A percentile compares a stretch with the other conserved stretches of the same genome.
Conservation (phyloP, 2,113 vertebrate genomes). For the Aphyosemion australe region DNA sequence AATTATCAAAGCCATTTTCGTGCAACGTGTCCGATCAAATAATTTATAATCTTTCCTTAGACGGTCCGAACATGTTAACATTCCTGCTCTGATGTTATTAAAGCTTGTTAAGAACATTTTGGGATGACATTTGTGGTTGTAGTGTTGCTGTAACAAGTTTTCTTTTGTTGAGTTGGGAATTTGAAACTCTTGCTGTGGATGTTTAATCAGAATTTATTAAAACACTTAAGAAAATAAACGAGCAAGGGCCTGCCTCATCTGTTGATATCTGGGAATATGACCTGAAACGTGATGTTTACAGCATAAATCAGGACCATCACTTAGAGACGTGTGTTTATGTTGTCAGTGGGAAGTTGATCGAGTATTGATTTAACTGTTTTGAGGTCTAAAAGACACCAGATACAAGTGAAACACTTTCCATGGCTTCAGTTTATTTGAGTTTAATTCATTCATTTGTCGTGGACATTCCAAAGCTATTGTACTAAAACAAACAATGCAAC, state of each 20-base stretch:
- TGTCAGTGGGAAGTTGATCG: background rate
- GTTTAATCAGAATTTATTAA: conserved; percentile 38
- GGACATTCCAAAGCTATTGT: too few relatives aligned
- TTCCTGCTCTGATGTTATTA: conserved; percentile 32
- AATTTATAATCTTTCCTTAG: conserved; percentile 10
- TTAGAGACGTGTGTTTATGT: background rate
- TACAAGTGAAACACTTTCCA: too few relatives aligned
- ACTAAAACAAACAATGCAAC: too few relatives aligned
- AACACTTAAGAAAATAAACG: conserved; percentile 36
- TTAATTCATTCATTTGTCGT: too few relatives aligned
- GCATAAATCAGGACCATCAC: background rate
- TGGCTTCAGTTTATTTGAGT: too few relatives aligned
- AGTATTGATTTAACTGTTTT: background rate
- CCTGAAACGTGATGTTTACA: background rate
- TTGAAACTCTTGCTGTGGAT: conserved; percentile 14
- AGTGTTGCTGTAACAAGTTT: conserved; percentile 32
- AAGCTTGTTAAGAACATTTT: conserved; percentile 33
- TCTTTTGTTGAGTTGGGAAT: conserved; percentile 41
- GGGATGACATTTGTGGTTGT: conserved; percentile 7
- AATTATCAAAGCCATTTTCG: conserved; percentile 7
- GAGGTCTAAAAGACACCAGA: background rate
- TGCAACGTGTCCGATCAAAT: conserved; percentile 12
- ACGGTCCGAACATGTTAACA: conserved; percentile 43
- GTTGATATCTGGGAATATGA: conserved; percentile 21
- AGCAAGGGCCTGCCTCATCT: conserved; percentile 19